Conservation (phyloP, 2,797 vertebrate genomes). For the Periophthalmus magnuspinnatus region DNA sequence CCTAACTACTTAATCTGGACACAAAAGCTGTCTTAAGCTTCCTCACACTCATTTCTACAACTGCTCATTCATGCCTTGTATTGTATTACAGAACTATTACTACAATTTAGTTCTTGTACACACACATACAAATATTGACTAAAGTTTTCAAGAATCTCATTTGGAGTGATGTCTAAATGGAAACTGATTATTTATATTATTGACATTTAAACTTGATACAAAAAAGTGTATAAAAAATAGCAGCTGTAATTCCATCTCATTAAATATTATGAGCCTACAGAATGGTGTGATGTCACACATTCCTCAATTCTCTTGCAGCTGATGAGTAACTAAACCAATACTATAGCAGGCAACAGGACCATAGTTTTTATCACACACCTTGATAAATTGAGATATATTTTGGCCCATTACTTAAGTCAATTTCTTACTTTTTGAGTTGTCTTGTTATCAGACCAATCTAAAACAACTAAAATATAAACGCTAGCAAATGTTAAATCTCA, state of each 20-base stretch:
- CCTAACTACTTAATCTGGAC: constrained; percentile 23
- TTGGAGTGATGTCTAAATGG: neutral
- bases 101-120: neutral
- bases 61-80: neutral
- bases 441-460: neutral
- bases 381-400: neutral
- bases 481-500: neutral
- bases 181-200: neutral
- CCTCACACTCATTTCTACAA: neutral
- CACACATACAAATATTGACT: neutral
- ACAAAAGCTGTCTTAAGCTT: constrained; percentile 16
- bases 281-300: neutral
- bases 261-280: neutral
- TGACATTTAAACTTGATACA: neutral
- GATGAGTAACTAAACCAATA: neutral
- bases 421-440: neutral
- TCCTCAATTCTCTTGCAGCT: neutral
- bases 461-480: neutral
- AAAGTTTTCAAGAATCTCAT: neutral
- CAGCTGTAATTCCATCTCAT: neutral
- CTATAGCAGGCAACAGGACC: no score
- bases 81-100: neutral
- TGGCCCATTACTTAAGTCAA: neutral
- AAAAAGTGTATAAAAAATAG: neutral
- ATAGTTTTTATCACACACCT: neutral